Base-by-base conservation (phyloP, 2,113 vertebrate genomes). In the Murina feae region DNA sequence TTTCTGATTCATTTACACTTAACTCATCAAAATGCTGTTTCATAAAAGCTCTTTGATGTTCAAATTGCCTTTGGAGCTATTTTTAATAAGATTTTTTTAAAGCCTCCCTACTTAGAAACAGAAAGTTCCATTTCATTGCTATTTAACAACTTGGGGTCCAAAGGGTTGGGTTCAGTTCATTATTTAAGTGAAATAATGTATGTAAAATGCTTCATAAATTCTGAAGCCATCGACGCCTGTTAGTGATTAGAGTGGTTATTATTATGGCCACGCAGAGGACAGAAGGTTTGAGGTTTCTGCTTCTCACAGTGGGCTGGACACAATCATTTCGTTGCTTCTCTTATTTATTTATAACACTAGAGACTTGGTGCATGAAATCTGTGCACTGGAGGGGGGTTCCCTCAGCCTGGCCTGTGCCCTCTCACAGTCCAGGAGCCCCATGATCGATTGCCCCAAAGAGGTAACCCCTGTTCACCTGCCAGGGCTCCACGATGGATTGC, bases 21-120 rank as follows among this genome's bases (percentile, higher is more conserved):
- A 97, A 97, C 97, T 97, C 97, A 97, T 96, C 97, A 96, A 96
- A 96, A 97, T 96, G 86, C 92, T 95, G 94, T 95, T 97, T 96
- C 91, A 97, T 96, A 96, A 96, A 96, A 91, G 69, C 16, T 91
- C 96, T 97, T 97, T 97, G 97, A 97, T 96, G 97, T 97, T 93
- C 91, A 83, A 92, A 91, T 95, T 96, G 96, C 96, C 86, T 96
- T 97, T 96, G 92, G 92, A 96, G 89, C 89, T 96, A 97, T 97
- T 97, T 97, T 97, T 96, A 97, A 96, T 96, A 97, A 51, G 86
- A 18, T 49, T 32, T 86, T 84, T 71, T 83, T 42, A 17, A 93
- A 90, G 72, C 82, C 91, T 96, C 90, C 51, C 8, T 91, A 82
- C 95, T 95, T 95, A 94, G 93, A 97, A 97, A 96, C 86, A 97